Evolutionary conservation across 2,888 invertebrate species (phyloP), one percentile per base, ranked within the genome.

Genomic region (Nomada goodeniana): DNA sequence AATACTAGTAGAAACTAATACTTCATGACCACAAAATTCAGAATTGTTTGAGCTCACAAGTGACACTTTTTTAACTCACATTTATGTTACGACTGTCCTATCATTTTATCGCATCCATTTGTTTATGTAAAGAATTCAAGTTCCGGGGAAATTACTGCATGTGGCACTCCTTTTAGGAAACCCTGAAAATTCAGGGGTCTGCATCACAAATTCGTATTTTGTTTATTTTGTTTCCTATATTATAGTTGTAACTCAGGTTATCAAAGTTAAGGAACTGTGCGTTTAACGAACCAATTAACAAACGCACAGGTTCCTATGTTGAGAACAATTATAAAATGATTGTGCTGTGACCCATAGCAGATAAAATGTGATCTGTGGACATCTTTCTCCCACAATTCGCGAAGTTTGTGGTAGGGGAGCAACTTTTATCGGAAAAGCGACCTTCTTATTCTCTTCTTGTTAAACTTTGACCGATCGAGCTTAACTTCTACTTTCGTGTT

Each of bases 351-450:
- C 87, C 84, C 44, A 52, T 9, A 65, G 20, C 53, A 80, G 86
- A 88, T 88, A 89, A n/a, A 20, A 9, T 36, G 26, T 69, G 88
- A 86, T 83, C 89, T 29, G 42, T n/a, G 18, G 23, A 69, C 68
- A 55, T 84, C 71, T 84, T 87, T 60, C 73, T 85, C 68, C 44
- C 9, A 7, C n/a, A 20, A 53, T 23, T 20, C 64, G 63, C 20
- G 42, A 79, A 60, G 44, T 23, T 52, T n/a, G 55, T 65, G 50
- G 76, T 15, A 52, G 57, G 72, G 20, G 53, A 61, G 44, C 4
- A 70, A 11, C 10, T 71, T 77, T 86, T 79, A 84, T 87, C 87
- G 36, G 29, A 23, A 20, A 18, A 15, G 23, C 29, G 77, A 82
- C 73, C 64, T 4, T 81, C 81, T 85, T 70, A 64, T 60, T 85